Evolutionary conservation across 2,797 vertebrate species (phyloP).

Genomic region (Benthosema pterotum): DNA sequence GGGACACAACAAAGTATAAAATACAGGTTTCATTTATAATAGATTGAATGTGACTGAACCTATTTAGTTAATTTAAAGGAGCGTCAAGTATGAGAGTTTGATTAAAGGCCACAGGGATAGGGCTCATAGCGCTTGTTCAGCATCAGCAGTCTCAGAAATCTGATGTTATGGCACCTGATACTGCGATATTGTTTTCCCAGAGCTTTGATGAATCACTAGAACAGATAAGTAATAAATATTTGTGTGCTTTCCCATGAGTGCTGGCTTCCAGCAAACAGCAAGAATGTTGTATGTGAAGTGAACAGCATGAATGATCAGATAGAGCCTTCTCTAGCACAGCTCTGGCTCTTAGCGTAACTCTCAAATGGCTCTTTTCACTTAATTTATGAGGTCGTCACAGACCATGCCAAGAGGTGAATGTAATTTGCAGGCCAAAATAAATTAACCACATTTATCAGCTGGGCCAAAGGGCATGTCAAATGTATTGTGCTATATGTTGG

Average conservation of each 20-base stretch:
- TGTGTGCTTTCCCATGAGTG: background rate
- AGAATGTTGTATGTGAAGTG: background rate
- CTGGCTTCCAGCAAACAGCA: background rate
- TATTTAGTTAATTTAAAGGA: too few species aligned
- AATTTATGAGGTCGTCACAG: constrained; percentile 31
- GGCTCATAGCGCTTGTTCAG: too few species aligned
- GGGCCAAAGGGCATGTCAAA: background rate
- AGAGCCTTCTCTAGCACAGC: background rate
- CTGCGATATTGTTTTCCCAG: too few species aligned
- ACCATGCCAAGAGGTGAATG: constrained; percentile 9
- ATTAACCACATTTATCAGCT: constrained; percentile 13
- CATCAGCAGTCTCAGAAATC: too few species aligned
- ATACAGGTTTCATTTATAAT: too few species aligned
- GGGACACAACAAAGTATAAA: too few species aligned
- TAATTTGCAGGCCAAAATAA: constrained; percentile 11
- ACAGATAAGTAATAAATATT: too few species aligned
- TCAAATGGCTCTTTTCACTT: constrained; percentile 9
- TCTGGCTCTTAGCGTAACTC: constrained; percentile 19
- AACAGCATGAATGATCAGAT: constrained; percentile 12
- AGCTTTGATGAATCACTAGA: too few species aligned
- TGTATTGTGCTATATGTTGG: background rate
- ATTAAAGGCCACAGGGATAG: too few species aligned
- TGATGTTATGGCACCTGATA: too few species aligned
- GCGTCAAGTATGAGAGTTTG: too few species aligned
- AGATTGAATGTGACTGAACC: too few species aligned